phyloP scores from a whole-genome alignment of 2,113 vertebrate species.

The Etheostoma cragini region DNA sequence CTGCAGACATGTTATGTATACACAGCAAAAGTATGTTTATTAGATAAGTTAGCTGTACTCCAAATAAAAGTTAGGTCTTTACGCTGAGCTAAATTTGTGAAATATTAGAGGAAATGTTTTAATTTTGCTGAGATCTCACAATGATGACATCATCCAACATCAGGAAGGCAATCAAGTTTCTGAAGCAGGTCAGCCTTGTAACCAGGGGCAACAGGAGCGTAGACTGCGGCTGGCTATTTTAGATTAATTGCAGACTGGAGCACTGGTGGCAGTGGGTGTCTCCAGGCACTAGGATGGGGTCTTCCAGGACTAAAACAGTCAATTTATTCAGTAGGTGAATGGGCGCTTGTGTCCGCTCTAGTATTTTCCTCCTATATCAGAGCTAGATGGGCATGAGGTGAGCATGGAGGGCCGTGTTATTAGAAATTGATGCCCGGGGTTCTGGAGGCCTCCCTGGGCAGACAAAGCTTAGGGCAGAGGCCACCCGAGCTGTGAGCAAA shows the following conservation, averaged over 20 bases:
- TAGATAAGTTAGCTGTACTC: too few species aligned
- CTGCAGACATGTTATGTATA: too few species aligned
- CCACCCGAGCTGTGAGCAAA: conserved; percentile 30
- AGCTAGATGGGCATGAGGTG: conserved; percentile 38
- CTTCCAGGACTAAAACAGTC: conserved; percentile 29
- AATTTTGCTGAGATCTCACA: conserved; percentile 49
- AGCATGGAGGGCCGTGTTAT: conserved; percentile 45
- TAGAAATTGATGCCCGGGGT: conserved; percentile 58
- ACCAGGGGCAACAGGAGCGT: conserved; percentile 51
- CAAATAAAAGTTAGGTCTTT: too few species aligned
- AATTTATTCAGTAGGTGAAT: conserved; percentile 52
- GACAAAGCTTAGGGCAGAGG: conserved; percentile 48
- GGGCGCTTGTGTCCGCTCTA: conserved; percentile 29
- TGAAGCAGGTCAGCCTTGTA: conserved; percentile 60
- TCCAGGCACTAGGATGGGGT: conserved; percentile 32
- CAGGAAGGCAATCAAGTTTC: conserved; percentile 44
- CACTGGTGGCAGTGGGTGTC: conserved; percentile 42
- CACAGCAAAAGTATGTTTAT: too few species aligned
- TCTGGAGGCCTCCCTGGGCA: conserved; percentile 36
- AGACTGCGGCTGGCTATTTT: conserved; percentile 64
- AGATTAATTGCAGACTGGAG: conserved; percentile 65
- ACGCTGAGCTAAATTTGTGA: too few species aligned
- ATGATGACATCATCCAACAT: conserved; percentile 63
- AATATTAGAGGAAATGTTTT: too few species aligned
- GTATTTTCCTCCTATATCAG: conserved; percentile 54